These are phyloP conservation scores for Leptoclinus maculatus DNA, from an alignment of 2,797 vertebrate species.

Conservation along the genomic window DNA sequence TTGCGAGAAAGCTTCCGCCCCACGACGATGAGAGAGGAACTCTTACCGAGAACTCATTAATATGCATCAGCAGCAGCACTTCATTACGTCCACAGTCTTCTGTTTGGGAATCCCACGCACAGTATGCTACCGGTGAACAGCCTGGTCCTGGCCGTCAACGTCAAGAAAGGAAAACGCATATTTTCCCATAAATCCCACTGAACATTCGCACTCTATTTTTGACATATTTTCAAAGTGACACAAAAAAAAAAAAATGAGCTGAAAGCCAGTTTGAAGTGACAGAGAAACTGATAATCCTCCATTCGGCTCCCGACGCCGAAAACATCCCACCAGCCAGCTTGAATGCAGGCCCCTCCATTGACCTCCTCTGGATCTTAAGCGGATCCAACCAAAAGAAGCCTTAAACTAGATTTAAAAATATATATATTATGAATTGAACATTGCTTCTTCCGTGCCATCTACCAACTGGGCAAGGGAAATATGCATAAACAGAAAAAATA, in stretches of 20 bases:
- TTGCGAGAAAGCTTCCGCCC: background rate
- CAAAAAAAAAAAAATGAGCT: background rate
- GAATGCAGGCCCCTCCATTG: background rate
- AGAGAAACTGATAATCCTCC: background rate
- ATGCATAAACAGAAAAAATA: conserved; percentile 9
- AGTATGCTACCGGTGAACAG: fast-evolving
- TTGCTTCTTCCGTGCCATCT: conserved; percentile 7
- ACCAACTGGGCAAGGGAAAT: conserved; percentile 7
- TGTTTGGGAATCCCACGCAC: background rate
- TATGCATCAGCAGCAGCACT: background rate
- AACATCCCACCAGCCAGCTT: background rate
- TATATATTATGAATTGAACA: background rate
- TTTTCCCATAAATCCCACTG: background rate
- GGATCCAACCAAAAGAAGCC: background rate
- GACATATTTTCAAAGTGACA: background rate
- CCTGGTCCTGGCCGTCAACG: background rate
- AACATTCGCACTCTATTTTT: background rate
- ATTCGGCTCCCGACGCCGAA: background rate
- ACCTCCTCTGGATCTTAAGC: background rate
- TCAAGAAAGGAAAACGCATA: background rate
- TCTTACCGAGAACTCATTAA: background rate
- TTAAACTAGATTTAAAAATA: background rate
- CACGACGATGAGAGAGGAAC: background rate
- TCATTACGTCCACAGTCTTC: background rate
- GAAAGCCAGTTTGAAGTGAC: background rate